Conservation (phyloP, 2,888 invertebrate genomes). For the Folsomia manolachei region DNA sequence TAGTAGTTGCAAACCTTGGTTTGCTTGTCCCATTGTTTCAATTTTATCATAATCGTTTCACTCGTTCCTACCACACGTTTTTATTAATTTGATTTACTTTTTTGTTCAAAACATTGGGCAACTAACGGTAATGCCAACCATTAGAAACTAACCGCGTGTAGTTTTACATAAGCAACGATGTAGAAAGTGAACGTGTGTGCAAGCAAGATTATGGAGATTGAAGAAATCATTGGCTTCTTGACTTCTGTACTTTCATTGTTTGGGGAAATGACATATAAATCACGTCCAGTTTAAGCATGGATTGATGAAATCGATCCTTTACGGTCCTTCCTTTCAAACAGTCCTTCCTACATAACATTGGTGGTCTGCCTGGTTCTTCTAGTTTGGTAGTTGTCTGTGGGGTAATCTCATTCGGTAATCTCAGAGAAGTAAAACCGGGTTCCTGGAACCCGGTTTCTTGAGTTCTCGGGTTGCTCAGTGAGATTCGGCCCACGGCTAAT, state of each 20-base stretch:
- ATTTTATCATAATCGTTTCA: background rate
- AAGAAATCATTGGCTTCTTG: background rate
- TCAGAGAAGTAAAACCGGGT: conserved; percentile 68
- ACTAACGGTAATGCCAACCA: background rate
- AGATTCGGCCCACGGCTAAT: conserved; percentile 52
- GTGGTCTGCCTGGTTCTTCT: background rate
- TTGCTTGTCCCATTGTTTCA: background rate
- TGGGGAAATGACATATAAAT: background rate
- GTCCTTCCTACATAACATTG: too few relatives aligned
- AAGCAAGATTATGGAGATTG: too few relatives aligned
- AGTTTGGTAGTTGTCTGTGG: conserved; percentile 52
- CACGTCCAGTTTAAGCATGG: background rate
- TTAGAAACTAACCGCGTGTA: background rate
- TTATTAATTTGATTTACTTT: background rate
- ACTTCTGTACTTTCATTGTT: background rate
- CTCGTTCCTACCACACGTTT: background rate
- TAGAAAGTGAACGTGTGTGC: background rate
- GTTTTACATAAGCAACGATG: too few relatives aligned
- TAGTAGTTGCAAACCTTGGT: too few relatives aligned
- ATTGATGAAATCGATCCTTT: background rate
- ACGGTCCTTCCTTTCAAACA: too few relatives aligned
- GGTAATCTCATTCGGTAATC: conserved; percentile 99
- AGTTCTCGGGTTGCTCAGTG: conserved; percentile 51
- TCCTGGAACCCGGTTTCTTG: conserved; percentile 27
- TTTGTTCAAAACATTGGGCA: background rate